Evolutionary conservation across 1,140 invertebrate species (phyloP).

Genomic region (Trissolcus basalis): DNA sequence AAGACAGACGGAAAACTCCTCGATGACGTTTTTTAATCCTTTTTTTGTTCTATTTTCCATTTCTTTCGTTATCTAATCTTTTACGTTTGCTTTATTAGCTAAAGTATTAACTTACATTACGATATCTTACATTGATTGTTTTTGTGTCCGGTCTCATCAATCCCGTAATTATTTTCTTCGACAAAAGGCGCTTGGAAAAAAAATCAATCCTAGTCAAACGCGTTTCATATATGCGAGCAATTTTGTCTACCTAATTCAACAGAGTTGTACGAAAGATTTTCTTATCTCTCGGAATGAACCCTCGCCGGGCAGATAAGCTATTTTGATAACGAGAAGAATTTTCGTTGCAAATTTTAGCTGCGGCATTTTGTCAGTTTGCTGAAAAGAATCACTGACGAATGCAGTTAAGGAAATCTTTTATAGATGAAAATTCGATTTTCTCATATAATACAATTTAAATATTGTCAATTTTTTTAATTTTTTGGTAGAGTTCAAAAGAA

Average conservation of each 20-base stretch:
- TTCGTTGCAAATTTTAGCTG: slow-evolving; percentile 5
- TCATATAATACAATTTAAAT: too few relatives aligned
- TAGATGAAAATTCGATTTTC: too few relatives aligned
- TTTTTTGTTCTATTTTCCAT: slow-evolving; percentile 33
- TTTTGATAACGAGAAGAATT: slow-evolving; percentile 15
- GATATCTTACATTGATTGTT: slow-evolving; percentile 61
- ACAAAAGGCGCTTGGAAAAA: slow-evolving; percentile 25
- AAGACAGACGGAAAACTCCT: slow-evolving; percentile 42
- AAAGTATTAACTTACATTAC: slow-evolving; percentile 60
- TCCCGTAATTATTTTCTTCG: slow-evolving; percentile 53
- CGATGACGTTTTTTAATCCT: slow-evolving; percentile 54
- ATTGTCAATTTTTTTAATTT: too few relatives aligned
- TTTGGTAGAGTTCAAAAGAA: neutral
- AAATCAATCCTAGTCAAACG: slow-evolving; percentile 39
- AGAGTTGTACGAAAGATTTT: slow-evolving; percentile 40
- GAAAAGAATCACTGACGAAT: too few relatives aligned
- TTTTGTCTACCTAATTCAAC: slow-evolving; percentile 51
- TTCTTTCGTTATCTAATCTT: slow-evolving; percentile 57
- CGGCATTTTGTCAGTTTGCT: neutral
- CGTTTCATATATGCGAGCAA: slow-evolving; percentile 34
- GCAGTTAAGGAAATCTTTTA: too few relatives aligned
- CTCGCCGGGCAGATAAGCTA: slow-evolving; percentile 15
- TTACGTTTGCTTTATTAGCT: slow-evolving; percentile 61
- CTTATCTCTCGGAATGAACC: slow-evolving; percentile 17
- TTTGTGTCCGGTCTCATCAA: slow-evolving; percentile 58